Base-by-base conservation (phyloP, 2,113 vertebrate genomes). In the Pollachius pollachius region DNA sequence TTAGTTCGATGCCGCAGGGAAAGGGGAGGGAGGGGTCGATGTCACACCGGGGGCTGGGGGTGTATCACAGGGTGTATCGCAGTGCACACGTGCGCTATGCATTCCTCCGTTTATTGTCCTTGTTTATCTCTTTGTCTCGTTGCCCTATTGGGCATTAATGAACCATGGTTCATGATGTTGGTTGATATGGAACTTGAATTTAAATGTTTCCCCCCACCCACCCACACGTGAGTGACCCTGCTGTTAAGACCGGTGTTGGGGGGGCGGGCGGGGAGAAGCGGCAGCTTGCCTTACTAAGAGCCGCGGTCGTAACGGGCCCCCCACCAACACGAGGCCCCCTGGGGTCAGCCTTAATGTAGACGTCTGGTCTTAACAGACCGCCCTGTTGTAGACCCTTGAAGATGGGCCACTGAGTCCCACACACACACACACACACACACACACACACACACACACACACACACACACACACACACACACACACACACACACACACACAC, bases 301-400 rank as follows among this genome's bases (percentile, higher is more conserved):
- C 69, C 74, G 19, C 13, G 21, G 57, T 71, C 80, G 30, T 30
- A 30, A 3, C 30, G 5, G 30, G 3, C 30, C 30, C 30, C 2
- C 30, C 85, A 77, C 30, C 30, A 30, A 1, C 30, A 4, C 30
- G 30, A 30, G 30, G 72, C 41, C 41, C 41, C 9, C 12, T 69
- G 76, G 79, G 67, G 77, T 80, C 80, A 85, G 87, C 86, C 88
- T 89, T 86, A 89, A 82, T 79, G 52, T 67, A 84, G 70, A 84
- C 85, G 74, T 69, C 69, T 66, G 81, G 69, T 72, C 64, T 58
- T n/a, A 48, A 48, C 41, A 48, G 8, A 48, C 12, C 41, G 7
- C 8, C 41, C 12, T 48, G 41, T 9, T 48, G 1, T 48, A 9
- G 41, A 13, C 41, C 41, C 41, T 48, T 0, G 7, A 12, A 48